phyloP scores from a whole-genome alignment of 2,888 invertebrate species.

The Alloplasta piceator region DNA sequence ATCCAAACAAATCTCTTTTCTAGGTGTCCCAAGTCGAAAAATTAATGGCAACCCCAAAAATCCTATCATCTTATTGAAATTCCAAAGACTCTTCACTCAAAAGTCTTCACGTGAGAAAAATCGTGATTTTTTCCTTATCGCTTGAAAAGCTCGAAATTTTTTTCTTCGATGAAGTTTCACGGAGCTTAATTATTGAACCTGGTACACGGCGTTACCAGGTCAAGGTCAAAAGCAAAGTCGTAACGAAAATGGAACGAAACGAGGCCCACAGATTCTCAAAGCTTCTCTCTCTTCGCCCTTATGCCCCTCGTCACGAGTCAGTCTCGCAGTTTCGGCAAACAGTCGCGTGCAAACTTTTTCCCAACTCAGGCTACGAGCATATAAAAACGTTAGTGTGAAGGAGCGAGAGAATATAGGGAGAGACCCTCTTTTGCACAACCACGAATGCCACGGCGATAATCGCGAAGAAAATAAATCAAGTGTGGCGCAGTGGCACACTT shows the following conservation, averaged over 20 bases:
- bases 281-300: constrained; percentile 6
- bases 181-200: constrained; percentile 67
- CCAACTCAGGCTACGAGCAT: neutral
- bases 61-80: too few species aligned
- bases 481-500: constrained; percentile 16
- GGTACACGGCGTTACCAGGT: constrained; percentile 67
- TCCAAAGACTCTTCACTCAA: too few species aligned
- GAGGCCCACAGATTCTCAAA: constrained; percentile 34
- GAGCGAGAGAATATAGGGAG: neutral
- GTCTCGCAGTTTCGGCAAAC: constrained; percentile 46
- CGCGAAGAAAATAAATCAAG: constrained; percentile 53
- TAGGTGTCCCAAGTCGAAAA: too few species aligned
- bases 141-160: constrained; percentile 46
- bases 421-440: constrained; percentile 5
- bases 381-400: constrained; percentile 9
- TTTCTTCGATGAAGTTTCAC: constrained; percentile 30
- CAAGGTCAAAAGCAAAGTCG: constrained; percentile 65
- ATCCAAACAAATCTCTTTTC: too few species aligned
- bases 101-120: too few species aligned
- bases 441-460: constrained; percentile 35
- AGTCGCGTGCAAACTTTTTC: constrained; percentile 55
- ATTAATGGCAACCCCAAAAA: too few species aligned
- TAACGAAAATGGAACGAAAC: constrained; percentile 60
- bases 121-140: constrained; percentile 19
- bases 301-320: constrained; percentile 7